Conservation (phyloP, 2,113 vertebrate species). For the Ailurus styani region DNA sequence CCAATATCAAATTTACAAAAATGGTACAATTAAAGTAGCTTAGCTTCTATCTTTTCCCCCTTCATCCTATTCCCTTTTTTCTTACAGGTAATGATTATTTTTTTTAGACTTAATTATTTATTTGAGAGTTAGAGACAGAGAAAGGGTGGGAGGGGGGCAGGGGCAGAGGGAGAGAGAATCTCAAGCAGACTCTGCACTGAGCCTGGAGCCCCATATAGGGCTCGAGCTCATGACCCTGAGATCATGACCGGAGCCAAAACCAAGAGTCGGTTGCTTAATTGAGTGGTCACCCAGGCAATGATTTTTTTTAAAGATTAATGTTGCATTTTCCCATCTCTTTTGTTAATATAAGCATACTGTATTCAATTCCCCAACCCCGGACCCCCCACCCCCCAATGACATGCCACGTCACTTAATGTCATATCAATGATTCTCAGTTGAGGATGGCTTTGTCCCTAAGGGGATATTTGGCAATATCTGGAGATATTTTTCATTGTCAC, state of each 20-base stretch:
- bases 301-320: background rate
- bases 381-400: rapidly evolving
- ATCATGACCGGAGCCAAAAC: background rate
- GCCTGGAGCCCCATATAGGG: background rate
- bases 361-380: background rate
- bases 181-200: background rate
- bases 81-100: background rate
- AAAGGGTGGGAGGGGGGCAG: background rate
- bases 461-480: background rate
- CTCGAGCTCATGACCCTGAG: background rate
- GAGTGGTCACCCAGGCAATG: background rate
- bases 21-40: background rate
- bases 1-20: background rate
- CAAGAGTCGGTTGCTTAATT: background rate
- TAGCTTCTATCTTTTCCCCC: background rate
- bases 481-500: background rate
- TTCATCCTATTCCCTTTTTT: background rate
- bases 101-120: background rate
- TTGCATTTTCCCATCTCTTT: background rate
- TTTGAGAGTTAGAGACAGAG: background rate
- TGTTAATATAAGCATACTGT: background rate
- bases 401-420: background rate
- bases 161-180: background rate
- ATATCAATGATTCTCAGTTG: background rate
- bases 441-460: background rate